These are phyloP conservation scores for Delphinapterus leucas DNA, from an alignment of 2,113 vertebrate genomes.

Conservation along the genomic window DNA sequence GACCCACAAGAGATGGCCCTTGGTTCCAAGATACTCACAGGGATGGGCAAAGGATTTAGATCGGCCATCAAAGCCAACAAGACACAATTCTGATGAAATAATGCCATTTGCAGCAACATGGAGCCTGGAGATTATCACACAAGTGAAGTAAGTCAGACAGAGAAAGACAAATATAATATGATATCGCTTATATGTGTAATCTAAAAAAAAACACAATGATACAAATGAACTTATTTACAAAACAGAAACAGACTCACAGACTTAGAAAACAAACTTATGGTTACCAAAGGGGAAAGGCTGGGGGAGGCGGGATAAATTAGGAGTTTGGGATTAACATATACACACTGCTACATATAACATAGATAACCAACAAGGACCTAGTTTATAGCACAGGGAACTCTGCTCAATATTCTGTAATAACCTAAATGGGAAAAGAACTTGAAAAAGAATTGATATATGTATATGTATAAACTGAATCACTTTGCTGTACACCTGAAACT, in stretches of 20 bases:
- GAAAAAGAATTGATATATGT: neutral
- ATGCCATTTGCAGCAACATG: neutral
- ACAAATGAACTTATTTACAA: neutral
- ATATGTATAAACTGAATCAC: neutral
- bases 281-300: neutral
- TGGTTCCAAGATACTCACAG: neutral
- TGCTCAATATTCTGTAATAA: neutral
- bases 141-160: neutral
- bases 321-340: too few relatives aligned
- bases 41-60: neutral
- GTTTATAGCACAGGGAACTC: neutral
- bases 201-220: neutral
- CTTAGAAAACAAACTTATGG: neutral
- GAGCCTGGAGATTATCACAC: neutral
- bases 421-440: neutral
- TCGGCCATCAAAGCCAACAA: neutral
- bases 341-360: neutral
- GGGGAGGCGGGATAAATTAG: too few relatives aligned
- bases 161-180: neutral
- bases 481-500: neutral
- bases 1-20: neutral
- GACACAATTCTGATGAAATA: neutral
- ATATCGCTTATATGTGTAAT: neutral
- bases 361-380: neutral
- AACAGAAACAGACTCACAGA: neutral